Conservation (phyloP, 2,888 invertebrate genomes). For the Cosmopolites sordidus region DNA sequence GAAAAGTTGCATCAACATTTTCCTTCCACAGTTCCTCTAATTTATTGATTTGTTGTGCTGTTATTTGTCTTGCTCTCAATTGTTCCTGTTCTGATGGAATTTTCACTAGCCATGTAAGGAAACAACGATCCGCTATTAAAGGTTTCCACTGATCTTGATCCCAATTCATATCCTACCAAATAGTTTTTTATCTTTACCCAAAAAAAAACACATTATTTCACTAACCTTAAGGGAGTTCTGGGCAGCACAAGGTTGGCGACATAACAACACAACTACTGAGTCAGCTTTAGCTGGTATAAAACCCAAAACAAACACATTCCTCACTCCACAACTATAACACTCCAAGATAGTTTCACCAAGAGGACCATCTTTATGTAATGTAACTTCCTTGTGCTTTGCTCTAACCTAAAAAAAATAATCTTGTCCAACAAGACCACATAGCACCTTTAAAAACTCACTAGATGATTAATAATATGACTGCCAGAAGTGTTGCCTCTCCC, state of each 20-base stretch:
- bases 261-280: constrained; percentile 94
- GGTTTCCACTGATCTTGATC: constrained; percentile 99
- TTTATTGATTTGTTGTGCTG: constrained; percentile 95
- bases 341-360: constrained; percentile 96
- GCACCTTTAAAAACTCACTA: constrained; percentile 60
- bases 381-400: constrained; percentile 99
- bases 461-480: constrained; percentile 97
- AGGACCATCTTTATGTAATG: constrained; percentile 94
- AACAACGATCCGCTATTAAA: constrained; percentile 91
- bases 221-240: constrained; percentile 82
- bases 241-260: constrained; percentile 97
- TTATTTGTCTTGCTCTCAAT: constrained; percentile 90
- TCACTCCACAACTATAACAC: constrained; percentile 97
- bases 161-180: constrained; percentile 87
- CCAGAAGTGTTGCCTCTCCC: constrained; percentile 97
- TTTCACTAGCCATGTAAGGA: constrained; percentile 95
- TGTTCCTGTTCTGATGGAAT: constrained; percentile 97
- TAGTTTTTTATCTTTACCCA: constrained; percentile 1
- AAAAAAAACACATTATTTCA: not conserved
- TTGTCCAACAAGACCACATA: not conserved
- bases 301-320: constrained; percentile 97
- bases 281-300: constrained; percentile 99
- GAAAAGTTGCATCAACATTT: constrained; percentile 95
- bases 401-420: constrained; percentile 49
- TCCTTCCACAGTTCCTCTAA: constrained; percentile 99